Evolutionary conservation across 2,797 vertebrate species (phyloP), one percentile per base, ranked within the genome.

Genomic region (Aplochiton taeniatus): DNA sequence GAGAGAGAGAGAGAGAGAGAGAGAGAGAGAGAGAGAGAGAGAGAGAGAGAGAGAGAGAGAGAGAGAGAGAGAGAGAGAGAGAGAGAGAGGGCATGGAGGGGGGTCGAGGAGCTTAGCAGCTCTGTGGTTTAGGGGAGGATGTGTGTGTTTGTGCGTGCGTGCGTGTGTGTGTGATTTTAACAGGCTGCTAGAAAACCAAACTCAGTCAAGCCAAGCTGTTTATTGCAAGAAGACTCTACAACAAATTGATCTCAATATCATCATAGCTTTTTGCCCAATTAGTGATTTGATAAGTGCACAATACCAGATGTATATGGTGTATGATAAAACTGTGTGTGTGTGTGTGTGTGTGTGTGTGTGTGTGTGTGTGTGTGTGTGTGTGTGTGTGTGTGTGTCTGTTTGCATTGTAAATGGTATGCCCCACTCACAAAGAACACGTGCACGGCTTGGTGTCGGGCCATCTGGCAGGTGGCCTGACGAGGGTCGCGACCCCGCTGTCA

Each of bases 391-490:
- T 31, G 6, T 6, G 31, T n/a, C n/a, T n/a, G n/a, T n/a, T n/a
- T n/a, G n/a, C n/a, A n/a, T n/a, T n/a, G n/a, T n/a, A n/a, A n/a
- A n/a, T n/a, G n/a, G n/a, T n/a, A n/a, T n/a, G 31, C 31, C 31
- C 2, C 31, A 31, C 31, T 2, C 31, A 6, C 31, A 31, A 31
- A 42, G 41, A 53, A 45, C 54, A 48, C 56, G 61, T 61, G 48
- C 42, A 60, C 59, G 41, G 47, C 9, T 1, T 63, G 61, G 56
- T 70, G 68, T 65, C 6, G 16, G 57, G 49, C 81, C 84, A 87
- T 89, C 80, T 89, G 88, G 76, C 82, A 78, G 83, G 83, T 79
- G 80, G 75, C 69, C 74, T 80, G 84, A 85, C 79, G 72, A 83
- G 84, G 86, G 85, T 86, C 81, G 6, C 13, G 83, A 83, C 83